A percentile compares a stretch with the other conserved stretches of the same genome.
phyloP scores from a whole-genome alignment of 2,888 invertebrate species.

The Cheilosia urbana region DNA sequence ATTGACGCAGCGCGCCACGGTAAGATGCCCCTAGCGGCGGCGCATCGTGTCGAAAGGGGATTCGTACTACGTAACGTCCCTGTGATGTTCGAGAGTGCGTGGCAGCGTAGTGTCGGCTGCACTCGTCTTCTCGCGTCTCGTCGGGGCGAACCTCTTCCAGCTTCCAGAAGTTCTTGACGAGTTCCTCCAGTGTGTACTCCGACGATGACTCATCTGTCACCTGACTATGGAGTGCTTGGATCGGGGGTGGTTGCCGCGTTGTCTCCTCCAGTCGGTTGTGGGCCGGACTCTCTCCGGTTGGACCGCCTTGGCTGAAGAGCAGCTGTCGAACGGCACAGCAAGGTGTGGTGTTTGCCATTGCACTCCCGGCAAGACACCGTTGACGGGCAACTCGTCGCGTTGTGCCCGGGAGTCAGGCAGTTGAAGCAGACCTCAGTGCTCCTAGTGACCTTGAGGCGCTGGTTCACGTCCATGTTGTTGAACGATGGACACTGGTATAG shows the following conservation, averaged over 20 bases:
- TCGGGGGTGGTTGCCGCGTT: background rate
- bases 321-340: background rate
- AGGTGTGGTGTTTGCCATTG: background rate
- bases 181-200: background rate
- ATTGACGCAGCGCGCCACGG: too few species aligned
- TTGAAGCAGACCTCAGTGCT: background rate
- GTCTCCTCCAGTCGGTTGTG: background rate
- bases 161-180: background rate
- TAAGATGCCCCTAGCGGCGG: too few species aligned
- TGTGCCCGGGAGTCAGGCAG: background rate
- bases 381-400: background rate
- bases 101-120: background rate
- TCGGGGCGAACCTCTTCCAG: background rate
- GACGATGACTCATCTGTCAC: background rate
- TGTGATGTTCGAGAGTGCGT: background rate
- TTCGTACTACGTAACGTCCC: background rate
- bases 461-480: background rate
- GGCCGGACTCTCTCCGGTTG: background rate
- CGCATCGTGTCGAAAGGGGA: too few species aligned
- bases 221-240: background rate
- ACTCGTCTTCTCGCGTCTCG: background rate
- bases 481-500: background rate
- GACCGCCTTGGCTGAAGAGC: background rate
- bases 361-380: background rate
- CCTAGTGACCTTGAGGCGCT: background rate